Percentiles rank a stretch among this genome's conserved stretches.
Conservation (phyloP, 2,113 vertebrate species). For the Vidua macroura region DNA sequence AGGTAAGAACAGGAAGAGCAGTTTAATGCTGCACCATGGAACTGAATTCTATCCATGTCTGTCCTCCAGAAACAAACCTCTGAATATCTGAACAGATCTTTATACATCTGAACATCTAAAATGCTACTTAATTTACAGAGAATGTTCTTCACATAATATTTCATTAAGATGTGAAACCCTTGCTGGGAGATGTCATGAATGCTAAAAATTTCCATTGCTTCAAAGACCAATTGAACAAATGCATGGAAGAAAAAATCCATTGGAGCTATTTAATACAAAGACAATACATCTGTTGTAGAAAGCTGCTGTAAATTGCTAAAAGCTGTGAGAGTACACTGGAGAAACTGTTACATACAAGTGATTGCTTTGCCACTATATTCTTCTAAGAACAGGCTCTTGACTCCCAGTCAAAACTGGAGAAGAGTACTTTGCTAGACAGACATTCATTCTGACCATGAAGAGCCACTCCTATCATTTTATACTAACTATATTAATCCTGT, state of each 20-base stretch:
- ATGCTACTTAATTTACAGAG: neutral
- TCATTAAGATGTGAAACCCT: slow-evolving; percentile 22
- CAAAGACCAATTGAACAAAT: neutral
- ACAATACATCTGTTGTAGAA: neutral
- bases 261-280: slow-evolving; percentile 1
- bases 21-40: neutral
- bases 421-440: neutral
- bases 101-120: neutral
- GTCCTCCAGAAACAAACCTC: neutral
- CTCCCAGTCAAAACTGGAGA: neutral
- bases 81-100: neutral
- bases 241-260: neutral
- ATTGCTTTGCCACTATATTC: neutral
- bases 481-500: neutral
- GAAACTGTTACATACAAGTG: neutral
- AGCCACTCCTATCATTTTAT: neutral
- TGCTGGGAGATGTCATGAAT: neutral
- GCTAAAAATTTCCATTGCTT: slow-evolving; percentile 9
- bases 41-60: neutral
- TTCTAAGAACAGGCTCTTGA: neutral
- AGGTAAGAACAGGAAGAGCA: neutral
- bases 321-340: neutral
- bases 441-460: neutral
- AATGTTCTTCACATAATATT: neutral
- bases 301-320: neutral